A percentile compares a stretch with the other conserved stretches of the same genome.
These are phyloP conservation scores for Meteorus sp. DNA, from an alignment of 1,140 invertebrate genomes.

Conservation along the genomic window DNA sequence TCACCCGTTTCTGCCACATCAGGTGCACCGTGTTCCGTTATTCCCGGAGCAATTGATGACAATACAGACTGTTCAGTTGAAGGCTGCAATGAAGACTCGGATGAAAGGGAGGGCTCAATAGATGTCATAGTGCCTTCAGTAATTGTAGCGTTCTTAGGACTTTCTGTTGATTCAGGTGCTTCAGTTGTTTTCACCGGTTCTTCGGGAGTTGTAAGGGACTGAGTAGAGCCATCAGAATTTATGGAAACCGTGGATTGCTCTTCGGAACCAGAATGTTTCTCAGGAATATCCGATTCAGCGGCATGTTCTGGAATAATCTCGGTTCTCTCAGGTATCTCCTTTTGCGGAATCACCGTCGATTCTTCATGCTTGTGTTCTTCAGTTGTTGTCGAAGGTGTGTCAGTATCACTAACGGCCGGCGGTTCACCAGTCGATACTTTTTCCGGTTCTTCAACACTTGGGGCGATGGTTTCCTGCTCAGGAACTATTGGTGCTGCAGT, in stretches of 20 bases:
- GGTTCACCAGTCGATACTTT: too few species aligned
- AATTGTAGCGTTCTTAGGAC: neutral
- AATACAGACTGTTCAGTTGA: too few species aligned
- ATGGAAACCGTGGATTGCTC: too few species aligned
- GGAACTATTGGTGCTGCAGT: constrained; percentile 2
- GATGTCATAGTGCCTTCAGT: neutral
- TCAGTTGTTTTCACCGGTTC: neutral
- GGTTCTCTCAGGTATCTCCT: neutral
- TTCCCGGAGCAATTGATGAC: neutral
- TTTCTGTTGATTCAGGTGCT: neutral
- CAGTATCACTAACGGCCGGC: too few species aligned
- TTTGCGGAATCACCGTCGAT: neutral
- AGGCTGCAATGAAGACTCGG: neutral
- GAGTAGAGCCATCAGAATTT: too few species aligned
- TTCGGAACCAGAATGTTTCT: too few species aligned
- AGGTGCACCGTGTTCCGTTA: too few species aligned
- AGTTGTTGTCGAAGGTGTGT: too few species aligned
- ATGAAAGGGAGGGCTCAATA: neutral
- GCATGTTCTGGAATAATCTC: too few species aligned
- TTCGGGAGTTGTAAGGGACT: neutral
- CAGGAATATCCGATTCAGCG: too few species aligned
- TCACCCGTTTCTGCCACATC: too few species aligned
- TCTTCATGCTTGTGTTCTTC: neutral
- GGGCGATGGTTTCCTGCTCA: neutral
- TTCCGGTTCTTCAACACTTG: too few species aligned